Base-by-base conservation (phyloP, 2,888 invertebrate species). In the Eubasilissa splendida region DNA sequence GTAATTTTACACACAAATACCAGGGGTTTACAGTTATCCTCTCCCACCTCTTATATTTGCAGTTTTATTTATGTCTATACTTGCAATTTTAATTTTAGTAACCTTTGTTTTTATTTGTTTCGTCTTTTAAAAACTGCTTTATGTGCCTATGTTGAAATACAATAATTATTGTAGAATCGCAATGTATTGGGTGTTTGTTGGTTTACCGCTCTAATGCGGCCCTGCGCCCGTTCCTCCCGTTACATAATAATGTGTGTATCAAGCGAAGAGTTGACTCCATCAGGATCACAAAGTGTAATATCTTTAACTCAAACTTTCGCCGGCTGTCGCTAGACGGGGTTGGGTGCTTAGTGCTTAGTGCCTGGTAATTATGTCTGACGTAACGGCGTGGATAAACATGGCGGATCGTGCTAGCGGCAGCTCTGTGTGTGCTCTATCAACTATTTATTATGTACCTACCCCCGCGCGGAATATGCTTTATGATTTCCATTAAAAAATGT, bases 281-380 rank as follows among this genome's bases (percentile, higher is more conserved):
- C 79, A 79, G 82, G 82, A 82, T 82, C 79, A 79, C 81, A 82
- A 82, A 82, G 65, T 82, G 79, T 79, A 82, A 82, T 82, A 82
- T 82, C 82, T 79, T 82, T 71, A 82, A 82, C 73, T 82, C 76
- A 79, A 82, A 80, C 70, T 81, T 82, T 82, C 76, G 75, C 80
- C 77, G 80, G 71, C 77, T 76, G 80, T 76, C 76, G 63, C 70
- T 73, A 56, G 76, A 79, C 42, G 56, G 74, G 56, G 74, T 54
- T 31, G 60, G 70, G 52, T 71, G 54, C 59, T 54, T 31, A 53
- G 78, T 78, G 71, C 78, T 78, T 78, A 78, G 71, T 78, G 63
- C 60, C 78, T 63, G 71, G 81, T 81, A 81, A 81, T 81, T 78
- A 79, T 70, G 76, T 68, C 63, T 75, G 81, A 81, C 81, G 79